A percentile compares a stretch with the other conserved stretches of the same genome.
Evolutionary conservation across 1,140 invertebrate genomes (phyloP).

Genomic region (Anthonomus grandis): DNA sequence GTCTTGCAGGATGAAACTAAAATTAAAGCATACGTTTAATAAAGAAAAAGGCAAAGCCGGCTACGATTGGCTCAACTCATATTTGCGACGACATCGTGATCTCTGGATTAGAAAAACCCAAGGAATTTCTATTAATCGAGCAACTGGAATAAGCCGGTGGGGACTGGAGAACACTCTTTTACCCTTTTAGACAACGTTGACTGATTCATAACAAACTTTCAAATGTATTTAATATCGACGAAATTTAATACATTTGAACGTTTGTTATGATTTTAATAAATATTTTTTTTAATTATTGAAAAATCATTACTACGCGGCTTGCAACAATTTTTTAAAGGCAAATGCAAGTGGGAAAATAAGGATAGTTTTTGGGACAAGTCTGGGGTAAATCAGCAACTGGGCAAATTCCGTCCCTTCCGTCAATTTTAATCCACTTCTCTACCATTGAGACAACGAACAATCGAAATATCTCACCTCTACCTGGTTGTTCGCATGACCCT

Average conservation of each 20-base stretch:
- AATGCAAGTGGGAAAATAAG: too few species aligned
- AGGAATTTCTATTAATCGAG: not conserved
- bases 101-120: not conserved
- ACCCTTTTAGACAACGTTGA: too few species aligned
- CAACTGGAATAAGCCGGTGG: not conserved
- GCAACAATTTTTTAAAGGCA: too few species aligned
- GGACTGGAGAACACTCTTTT: too few species aligned
- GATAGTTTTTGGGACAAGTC: too few species aligned
- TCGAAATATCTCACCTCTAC: too few species aligned
- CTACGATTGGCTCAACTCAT: not conserved
- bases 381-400: too few species aligned
- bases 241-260: not conserved
- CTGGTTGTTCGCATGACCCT: too few species aligned
- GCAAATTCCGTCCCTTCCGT: too few species aligned
- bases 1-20: too few species aligned
- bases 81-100: not conserved
- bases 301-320: too few species aligned
- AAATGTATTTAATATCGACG: not conserved
- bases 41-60: not conserved
- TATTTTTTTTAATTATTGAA: not conserved
- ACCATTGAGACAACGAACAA: not conserved
- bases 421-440: not conserved
- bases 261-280: too few species aligned
- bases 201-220: not conserved
- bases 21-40: not conserved